Conservation (phyloP, 1,140 invertebrate genomes). For the Leguminivora glycinivorella region DNA sequence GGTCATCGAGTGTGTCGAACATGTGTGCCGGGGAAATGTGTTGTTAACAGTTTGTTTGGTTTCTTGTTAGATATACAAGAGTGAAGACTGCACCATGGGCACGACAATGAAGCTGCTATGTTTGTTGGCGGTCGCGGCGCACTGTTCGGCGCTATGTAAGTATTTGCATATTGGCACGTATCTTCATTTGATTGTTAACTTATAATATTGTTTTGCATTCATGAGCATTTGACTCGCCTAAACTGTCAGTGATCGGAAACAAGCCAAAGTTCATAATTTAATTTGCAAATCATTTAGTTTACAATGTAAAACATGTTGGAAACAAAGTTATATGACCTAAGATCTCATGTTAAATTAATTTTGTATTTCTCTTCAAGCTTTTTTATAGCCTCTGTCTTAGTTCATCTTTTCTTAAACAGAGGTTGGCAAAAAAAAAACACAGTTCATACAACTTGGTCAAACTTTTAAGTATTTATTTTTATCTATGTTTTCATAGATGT, state of each 20-base stretch:
- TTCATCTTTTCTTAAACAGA: too few relatives aligned
- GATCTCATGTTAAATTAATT: not conserved
- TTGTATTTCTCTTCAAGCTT: too few relatives aligned
- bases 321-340: not conserved
- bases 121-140: constrained; percentile 60
- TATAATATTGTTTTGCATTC: constrained; percentile 30
- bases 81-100: constrained; percentile 65
- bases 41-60: constrained; percentile 63
- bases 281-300: not conserved
- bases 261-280: not conserved
- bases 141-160: constrained; percentile 68
- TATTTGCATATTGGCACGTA: constrained; percentile 43
- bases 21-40: constrained; percentile 73
- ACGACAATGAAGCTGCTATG: constrained; percentile 57
- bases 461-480: too few relatives aligned
- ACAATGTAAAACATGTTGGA: not conserved
- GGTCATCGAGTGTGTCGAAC: constrained; percentile 74
- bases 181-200: constrained; percentile 28
- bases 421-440: too few relatives aligned
- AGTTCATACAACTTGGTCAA: too few relatives aligned
- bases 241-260: not conserved
- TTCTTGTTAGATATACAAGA: constrained; percentile 68
- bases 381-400: too few relatives aligned
- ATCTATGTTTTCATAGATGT: too few relatives aligned
- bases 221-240: constrained; percentile 54